These are phyloP conservation scores for Cheirogaleus medius DNA, from an alignment of 2,113 vertebrate species.

Conservation along the genomic window DNA sequence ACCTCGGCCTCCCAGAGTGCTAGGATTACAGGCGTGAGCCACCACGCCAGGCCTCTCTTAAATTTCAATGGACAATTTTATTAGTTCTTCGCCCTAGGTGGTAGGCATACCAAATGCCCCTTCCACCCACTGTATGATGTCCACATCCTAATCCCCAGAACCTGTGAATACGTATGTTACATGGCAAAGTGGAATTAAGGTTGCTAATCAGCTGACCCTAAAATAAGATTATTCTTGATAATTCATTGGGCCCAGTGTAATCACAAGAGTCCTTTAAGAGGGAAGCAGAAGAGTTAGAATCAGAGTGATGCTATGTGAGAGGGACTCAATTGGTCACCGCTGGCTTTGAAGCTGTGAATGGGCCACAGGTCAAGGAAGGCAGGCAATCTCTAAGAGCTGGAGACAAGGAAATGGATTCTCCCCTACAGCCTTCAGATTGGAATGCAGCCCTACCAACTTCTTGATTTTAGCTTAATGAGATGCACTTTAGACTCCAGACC, in stretches of 20 bases:
- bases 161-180: background rate
- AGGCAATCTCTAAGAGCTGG: background rate
- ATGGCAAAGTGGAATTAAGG: background rate
- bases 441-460: background rate
- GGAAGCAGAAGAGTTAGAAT: background rate
- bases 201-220: background rate
- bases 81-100: background rate
- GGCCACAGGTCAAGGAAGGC: background rate
- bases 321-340: rapidly evolving
- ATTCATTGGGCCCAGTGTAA: background rate
- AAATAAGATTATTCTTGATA: background rate
- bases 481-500: background rate
- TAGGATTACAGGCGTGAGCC: no score
- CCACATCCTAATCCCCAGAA: background rate
- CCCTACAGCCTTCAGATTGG: background rate
- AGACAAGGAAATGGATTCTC: background rate
- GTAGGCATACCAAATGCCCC: background rate
- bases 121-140: rapidly evolving
- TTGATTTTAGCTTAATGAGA: background rate
- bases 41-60: no score
- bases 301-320: background rate
- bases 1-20: no score
- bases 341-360: background rate
- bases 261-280: background rate
- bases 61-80: background rate